Conservation (phyloP, 2,888 invertebrate species). For the Leucophenga montana region DNA sequence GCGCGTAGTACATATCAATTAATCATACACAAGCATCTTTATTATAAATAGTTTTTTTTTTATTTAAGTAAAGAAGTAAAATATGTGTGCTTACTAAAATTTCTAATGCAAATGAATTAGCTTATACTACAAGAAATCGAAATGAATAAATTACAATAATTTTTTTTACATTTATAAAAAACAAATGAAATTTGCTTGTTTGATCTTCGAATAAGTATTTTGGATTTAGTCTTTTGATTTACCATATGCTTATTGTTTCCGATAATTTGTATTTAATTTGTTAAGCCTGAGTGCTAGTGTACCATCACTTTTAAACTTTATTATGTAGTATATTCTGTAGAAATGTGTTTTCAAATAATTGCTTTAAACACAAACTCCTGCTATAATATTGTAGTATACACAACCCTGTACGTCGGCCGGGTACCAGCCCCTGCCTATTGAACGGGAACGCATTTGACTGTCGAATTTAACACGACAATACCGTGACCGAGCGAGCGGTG, state of each 20-base stretch:
- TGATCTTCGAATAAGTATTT: not conserved
- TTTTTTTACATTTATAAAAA: conserved; percentile 13
- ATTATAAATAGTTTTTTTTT: conserved; percentile 17
- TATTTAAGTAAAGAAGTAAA: conserved; percentile 19
- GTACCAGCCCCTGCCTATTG: too few species aligned
- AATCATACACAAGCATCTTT: not conserved
- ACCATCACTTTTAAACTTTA: too few species aligned
- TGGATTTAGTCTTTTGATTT: conserved; percentile 7
- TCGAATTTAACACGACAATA: too few species aligned
- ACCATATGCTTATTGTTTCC: conserved; percentile 19
- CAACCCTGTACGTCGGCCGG: too few species aligned
- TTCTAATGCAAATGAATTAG: conserved; percentile 6
- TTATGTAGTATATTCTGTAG: too few species aligned
- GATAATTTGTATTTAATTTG: too few species aligned
- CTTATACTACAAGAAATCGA: not conserved
- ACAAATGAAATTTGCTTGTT: conserved; percentile 8
- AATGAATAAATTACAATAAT: conserved; percentile 9
- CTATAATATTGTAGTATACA: too few species aligned
- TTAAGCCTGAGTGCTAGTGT: too few species aligned
- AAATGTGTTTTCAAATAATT: too few species aligned
- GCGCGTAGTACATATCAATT: conserved; percentile 15
- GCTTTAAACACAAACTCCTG: too few species aligned
- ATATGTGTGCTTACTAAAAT: conserved; percentile 44
- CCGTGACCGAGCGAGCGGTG: too few species aligned
- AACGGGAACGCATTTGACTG: too few species aligned